Evolutionary conservation across 1,140 invertebrate species (phyloP).

Genomic region (Pantala flavescens): DNA sequence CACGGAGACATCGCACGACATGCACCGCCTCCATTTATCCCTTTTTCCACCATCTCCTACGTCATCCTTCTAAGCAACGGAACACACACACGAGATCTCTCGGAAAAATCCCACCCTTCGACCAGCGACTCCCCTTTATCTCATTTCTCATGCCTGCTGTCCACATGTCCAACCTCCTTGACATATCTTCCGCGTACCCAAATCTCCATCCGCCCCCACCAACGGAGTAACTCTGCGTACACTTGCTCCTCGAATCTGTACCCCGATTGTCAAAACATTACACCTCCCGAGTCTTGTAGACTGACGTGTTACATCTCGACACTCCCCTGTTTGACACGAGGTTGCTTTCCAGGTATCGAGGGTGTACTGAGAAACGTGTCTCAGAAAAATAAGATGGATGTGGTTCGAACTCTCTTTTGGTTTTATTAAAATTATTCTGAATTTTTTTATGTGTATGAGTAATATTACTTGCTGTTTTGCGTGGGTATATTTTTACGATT

Average conservation of each 20-base stretch:
- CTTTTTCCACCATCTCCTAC: neutral
- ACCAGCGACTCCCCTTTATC: neutral
- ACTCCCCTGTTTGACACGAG: neutral
- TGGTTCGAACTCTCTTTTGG: no score
- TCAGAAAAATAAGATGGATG: no score
- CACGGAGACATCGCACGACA: neutral
- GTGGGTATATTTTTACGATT: no score
- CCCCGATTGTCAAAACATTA: no score
- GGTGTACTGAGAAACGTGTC: no score
- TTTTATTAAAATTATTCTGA: no score
- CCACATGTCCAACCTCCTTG: neutral
- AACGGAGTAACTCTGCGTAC: no score
- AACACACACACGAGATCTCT: neutral
- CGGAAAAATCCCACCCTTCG: neutral
- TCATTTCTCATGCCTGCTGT: slow-evolving; percentile 8
- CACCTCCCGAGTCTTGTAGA: no score
- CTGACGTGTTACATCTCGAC: neutral
- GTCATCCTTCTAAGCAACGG: neutral
- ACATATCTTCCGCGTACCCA: neutral
- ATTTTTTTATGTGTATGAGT: no score
- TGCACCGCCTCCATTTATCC: neutral
- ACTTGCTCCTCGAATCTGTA: neutral
- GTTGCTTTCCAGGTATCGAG: no score
- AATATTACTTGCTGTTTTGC: no score
- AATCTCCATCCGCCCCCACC: neutral